These are phyloP conservation scores for Oreochromis spilurus DNA, from an alignment of 2,113 vertebrate genomes.

Conservation along the genomic window DNA sequence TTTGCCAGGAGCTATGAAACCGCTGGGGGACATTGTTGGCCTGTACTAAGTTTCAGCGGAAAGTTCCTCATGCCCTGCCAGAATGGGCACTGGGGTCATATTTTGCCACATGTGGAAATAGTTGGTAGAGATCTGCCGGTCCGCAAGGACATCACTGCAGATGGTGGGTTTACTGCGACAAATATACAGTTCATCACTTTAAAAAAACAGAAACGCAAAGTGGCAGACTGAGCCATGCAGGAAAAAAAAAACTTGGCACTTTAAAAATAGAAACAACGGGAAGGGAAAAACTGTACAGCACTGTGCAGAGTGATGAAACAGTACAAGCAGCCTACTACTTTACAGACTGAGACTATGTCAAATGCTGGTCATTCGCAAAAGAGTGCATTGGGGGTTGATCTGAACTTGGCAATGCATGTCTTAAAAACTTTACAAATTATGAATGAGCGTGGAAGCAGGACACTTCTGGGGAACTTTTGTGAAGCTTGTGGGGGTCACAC, in stretches of 20 bases:
- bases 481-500: constrained; percentile 18
- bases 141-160: neutral
- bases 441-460: neutral
- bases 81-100: constrained; percentile 29
- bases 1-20: constrained; percentile 28
- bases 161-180: neutral
- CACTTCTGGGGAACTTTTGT: neutral
- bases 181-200: neutral
- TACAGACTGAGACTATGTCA: neutral
- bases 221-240: neutral
- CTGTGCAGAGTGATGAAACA: neutral
- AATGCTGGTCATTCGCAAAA: neutral
- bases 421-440: neutral
- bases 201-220: constrained; percentile 9
- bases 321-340: neutral
- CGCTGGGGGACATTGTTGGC: constrained; percentile 33
- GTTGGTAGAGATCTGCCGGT: neutral
- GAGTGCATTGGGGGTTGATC: neutral
- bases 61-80: constrained; percentile 61
- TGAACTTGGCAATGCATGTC: neutral
- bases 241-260: neutral
- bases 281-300: neutral
- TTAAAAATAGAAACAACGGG: neutral
- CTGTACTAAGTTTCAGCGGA: constrained; percentile 49
- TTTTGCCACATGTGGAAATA: constrained; percentile 51